phyloP scores from a whole-genome alignment of 2,797 vertebrate genomes.

The Helicolenus hilgendorfi region DNA sequence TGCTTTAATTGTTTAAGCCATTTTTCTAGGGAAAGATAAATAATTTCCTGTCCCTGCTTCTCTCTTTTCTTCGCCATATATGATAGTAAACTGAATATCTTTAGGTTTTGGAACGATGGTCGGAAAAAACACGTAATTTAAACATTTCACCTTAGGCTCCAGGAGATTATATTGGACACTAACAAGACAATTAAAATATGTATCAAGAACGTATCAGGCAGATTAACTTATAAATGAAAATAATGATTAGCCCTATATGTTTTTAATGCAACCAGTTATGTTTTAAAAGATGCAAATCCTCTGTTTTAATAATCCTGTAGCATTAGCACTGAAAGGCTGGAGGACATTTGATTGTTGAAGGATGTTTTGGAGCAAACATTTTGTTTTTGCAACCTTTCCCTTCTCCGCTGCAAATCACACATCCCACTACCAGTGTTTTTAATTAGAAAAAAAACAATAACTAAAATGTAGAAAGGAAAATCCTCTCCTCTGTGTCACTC shows the following conservation, averaged over 20 bases:
- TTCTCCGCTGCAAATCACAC: slow-evolving; percentile 4
- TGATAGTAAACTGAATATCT: background rate
- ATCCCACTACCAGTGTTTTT: slow-evolving; percentile 17
- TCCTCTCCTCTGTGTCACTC: slow-evolving; percentile 27
- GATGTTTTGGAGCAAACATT: slow-evolving; percentile 47
- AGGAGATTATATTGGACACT: background rate
- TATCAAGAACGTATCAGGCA: background rate
- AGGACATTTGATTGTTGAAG: slow-evolving; percentile 55
- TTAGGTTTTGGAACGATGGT: background rate
- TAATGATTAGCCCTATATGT: background rate
- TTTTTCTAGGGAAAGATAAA: background rate
- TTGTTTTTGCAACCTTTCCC: slow-evolving; percentile 35
- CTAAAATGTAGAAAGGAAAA: slow-evolving; percentile 27
- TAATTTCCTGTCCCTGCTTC: background rate
- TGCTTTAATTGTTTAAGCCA: background rate
- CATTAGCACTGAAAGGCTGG: slow-evolving; percentile 13
- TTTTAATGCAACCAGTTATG: background rate
- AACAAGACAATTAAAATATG: background rate
- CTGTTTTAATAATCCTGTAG: slow-evolving; percentile 7
- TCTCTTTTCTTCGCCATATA: background rate
- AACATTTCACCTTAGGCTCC: background rate
- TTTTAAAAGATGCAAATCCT: slow-evolving; percentile 1
- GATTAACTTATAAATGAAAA: background rate
- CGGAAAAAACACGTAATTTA: background rate
- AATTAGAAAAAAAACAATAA: slow-evolving; percentile 45